Base-by-base conservation (phyloP, 1,140 invertebrate species). In the Dryas iulia region DNA sequence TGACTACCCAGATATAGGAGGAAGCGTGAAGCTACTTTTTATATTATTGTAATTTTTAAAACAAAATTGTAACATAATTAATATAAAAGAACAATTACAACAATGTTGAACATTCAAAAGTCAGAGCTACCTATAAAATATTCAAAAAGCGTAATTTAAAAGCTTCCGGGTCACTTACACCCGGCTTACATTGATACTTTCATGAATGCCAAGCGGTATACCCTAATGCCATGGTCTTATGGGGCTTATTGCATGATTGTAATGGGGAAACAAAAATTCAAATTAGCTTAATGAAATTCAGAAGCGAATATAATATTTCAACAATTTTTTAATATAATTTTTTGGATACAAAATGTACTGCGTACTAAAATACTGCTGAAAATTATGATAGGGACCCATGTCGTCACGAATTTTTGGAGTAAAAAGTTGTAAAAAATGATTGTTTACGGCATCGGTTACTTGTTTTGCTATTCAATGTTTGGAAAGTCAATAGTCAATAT, bases 111-210 rank as follows among this genome's bases (percentile, higher is more conserved):
- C 8, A 47, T 18, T 47, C 18, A 47, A 0, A 47, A 21, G 1
- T 35, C 5, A 21, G 7, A 39, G 35, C 35, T 39, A 1, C 6
- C 1, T 1, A 10, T 47, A 47, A 47, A 47, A 47, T 47, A 47
- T 47, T 47, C 39, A 47, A 47, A 21, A 21, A 47, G 18, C 39
- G 39, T 56, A 56, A n/a, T 26, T 56, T 62, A 52, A 62, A 62
- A 53, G 25, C 24, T 52, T 52, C 31, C 10, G 35, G 14, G 14
- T n/a, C 59, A 23, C 25, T 62, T 30, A 53, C 14, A 52, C 24
- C 6, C 7, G 33, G 31, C 33, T 47, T 60, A 39, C 25, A 23
- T 33, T 53, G 24, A 52, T 33, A 62, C 33, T 18, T 59, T 14
- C 39, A 60, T 52, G 39, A 18, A 52, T 28, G 39, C 39, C 25